Base-by-base conservation (phyloP, 2,888 invertebrate genomes). In the Phaedon cochleariae region DNA sequence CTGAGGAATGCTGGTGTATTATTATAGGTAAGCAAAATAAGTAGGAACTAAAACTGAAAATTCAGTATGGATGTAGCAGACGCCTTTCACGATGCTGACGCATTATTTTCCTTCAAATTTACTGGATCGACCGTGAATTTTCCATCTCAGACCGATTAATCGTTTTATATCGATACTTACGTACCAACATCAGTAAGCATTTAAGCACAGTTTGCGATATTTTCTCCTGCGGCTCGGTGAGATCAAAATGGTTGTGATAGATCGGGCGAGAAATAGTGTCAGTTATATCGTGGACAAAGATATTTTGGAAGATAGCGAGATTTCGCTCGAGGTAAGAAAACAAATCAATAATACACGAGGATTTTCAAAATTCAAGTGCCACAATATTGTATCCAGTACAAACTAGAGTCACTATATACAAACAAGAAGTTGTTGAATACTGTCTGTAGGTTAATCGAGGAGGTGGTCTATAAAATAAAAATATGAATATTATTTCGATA, bases 81-180 rank as follows among this genome's bases (percentile, higher is more conserved):
- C 15, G 12, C 34, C 12, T 41, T 41, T 41, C 1, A 1, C 15
- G 41, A 15, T 15, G 41, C 41, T 41, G 41, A 41, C 41, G 45
- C 22, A 41, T 41, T n/a, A n/a, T n/a, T 57, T 26, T 57, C 41
- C 55, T 21, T 52, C 51, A 45, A 49, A 54, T 65, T 62, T 59
- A 65, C 45, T 26, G 41, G 29, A 59, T 59, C 59, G 59, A 62
- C 48, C 59, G 62, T 65, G 64, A 69, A 69, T 69, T 60, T 59
- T 64, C 65, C 63, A 67, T 69, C 62, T 65, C 60, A 67, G 54
- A 62, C 61, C 65, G 63, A 69, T 69, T 67, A 62, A 67, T 67
- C 61, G 65, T 57, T 53, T 65, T 65, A 59, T 65, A 59, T 48
- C 51, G 64, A 64, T 62, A 64, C 26, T 7, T 26, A 5, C 26